Percentiles rank a stretch among this genome's conserved stretches.
Conservation (phyloP, 2,888 invertebrate species). For the Dynastes grantii region DNA sequence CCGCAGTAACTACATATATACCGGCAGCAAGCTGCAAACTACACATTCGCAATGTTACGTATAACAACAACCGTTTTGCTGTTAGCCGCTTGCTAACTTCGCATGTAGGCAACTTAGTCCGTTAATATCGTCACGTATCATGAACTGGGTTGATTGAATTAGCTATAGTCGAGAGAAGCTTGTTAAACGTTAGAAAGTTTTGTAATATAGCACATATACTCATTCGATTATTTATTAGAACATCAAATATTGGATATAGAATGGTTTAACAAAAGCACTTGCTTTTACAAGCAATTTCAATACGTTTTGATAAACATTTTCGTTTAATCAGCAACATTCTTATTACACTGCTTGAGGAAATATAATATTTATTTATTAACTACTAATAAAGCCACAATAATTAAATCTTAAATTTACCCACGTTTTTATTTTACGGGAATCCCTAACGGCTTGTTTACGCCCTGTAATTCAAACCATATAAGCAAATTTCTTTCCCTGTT, state of each 20-base stretch:
- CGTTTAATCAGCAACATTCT: no score
- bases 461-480: no score
- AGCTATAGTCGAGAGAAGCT: constrained; percentile 22
- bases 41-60: constrained; percentile 17
- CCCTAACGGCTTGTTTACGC: no score
- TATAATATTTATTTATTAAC: no score
- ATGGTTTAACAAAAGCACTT: neutral
- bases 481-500: no score
- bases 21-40: constrained; percentile 15
- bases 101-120: neutral
- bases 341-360: no score
- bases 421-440: no score
- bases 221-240: neutral
- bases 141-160: constrained; percentile 26
- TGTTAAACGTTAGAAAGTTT: constrained; percentile 16
- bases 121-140: constrained; percentile 22
- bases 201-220: neutral
- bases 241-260: no score
- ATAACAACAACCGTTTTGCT: neutral
- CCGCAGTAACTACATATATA: neutral
- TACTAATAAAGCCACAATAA: no score
- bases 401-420: no score
- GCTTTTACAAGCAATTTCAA: neutral
- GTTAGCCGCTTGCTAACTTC: neutral
- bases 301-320: neutral